These are phyloP conservation scores for Diplosoma virens DNA, from an alignment of 23 tunicate genomes.

Conservation along the genomic window DNA sequence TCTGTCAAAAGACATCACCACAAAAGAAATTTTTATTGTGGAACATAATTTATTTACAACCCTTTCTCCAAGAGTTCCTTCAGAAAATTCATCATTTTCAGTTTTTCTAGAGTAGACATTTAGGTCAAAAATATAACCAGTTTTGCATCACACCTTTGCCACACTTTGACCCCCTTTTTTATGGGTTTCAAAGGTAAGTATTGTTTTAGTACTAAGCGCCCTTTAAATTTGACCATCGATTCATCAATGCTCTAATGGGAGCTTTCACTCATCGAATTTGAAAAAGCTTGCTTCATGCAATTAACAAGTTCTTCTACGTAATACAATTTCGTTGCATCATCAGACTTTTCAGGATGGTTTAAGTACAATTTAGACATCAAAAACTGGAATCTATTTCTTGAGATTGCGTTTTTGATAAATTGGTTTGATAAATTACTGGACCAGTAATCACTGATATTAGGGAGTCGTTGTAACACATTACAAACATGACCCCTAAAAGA, in stretches of 20 bases:
- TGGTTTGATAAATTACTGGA: background rate
- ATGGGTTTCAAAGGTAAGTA: background rate
- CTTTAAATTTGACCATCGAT: background rate
- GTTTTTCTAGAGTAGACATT: slow-evolving; percentile 4
- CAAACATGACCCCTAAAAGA: background rate
- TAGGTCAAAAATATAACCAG: slow-evolving; percentile 16
- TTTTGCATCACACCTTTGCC: background rate
- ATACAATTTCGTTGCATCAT: background rate
- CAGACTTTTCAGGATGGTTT: too few relatives aligned
- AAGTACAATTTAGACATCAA: too few relatives aligned
- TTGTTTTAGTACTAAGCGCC: background rate
- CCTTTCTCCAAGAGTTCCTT: slow-evolving; percentile 16
- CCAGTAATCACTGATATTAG: background rate
- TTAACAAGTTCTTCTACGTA: background rate
- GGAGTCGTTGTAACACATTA: background rate
- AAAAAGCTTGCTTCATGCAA: background rate
- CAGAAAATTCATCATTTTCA: slow-evolving; percentile 19
- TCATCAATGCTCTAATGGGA: too few relatives aligned
- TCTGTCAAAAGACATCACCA: slow-evolving; percentile 21
- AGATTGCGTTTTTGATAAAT: background rate
- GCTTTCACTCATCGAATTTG: background rate
- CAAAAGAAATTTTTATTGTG: slow-evolving; percentile 15
- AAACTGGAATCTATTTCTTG: background rate
- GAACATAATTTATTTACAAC: slow-evolving; percentile 17
- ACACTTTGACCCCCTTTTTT: background rate